Evolutionary conservation across 1,140 invertebrate species (phyloP).

Genomic region (Eupristina koningsbergeri): DNA sequence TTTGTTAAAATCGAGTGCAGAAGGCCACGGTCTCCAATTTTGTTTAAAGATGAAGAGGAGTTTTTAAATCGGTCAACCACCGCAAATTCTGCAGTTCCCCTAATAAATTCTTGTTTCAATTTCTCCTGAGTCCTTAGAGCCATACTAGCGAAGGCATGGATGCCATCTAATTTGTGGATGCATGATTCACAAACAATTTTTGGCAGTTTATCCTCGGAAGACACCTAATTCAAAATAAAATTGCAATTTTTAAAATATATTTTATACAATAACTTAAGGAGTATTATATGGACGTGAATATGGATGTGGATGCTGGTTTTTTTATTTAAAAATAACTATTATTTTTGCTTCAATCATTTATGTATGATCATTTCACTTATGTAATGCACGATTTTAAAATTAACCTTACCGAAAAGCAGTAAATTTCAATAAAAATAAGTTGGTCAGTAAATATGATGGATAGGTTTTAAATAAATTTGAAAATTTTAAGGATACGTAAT

Average conservation of each 20-base stretch:
- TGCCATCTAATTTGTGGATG: conserved; percentile 73
- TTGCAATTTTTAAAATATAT: background rate
- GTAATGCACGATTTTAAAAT: too few relatives aligned
- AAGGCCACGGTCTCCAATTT: conserved; percentile 68
- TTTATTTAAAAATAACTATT: too few relatives aligned
- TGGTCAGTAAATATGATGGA: too few relatives aligned
- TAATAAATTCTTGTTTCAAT: conserved; percentile 62
- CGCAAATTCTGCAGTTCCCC: background rate
- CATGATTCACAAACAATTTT: conserved; percentile 76
- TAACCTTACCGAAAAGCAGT: too few relatives aligned
- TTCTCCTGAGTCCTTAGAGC: conserved; percentile 75
- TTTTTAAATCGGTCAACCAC: conserved; percentile 36
- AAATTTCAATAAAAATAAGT: too few relatives aligned
- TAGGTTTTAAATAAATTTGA: too few relatives aligned
- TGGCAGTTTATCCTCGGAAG: conserved; percentile 74
- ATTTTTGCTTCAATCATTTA: too few relatives aligned
- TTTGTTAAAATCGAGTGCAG: conserved; percentile 76
- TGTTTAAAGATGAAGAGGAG: conserved; percentile 57
- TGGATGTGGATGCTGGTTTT: too few relatives aligned
- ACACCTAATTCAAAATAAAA: conserved; percentile 64
- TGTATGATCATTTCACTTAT: too few relatives aligned
- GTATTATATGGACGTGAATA: too few relatives aligned
- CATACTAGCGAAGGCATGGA: conserved; percentile 76
- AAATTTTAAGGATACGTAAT: too few relatives aligned
- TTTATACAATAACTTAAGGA: too few relatives aligned